Evolutionary conservation across 2,113 vertebrate species (phyloP), one percentile per base, ranked within the genome.

Genomic region (Sebastes schlegelii): DNA sequence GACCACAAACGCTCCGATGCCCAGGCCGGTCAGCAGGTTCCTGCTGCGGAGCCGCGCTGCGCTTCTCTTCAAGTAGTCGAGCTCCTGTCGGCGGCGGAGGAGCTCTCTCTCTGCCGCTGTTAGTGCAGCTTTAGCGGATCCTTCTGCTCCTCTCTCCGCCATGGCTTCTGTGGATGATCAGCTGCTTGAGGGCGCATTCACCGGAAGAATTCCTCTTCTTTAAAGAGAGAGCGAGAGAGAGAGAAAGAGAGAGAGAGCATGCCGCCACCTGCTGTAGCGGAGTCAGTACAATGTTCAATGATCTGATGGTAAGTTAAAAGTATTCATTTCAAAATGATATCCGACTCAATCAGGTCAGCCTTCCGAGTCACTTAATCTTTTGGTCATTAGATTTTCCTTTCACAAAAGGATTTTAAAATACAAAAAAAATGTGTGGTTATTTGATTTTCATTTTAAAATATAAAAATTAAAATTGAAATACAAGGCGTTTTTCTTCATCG

Each of bases 1-100:
- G 4, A 95, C 8, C 1, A 91, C 94, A 66, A 97, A 74, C 1
- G 95, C 94, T 8, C 97, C 97, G 54, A 97, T 95, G 4, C 89
- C 67, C 61, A 97, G 91, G 2, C 94, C 96, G 2, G 97, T 96
- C 19, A 96, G 3, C 16, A 88, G 34, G 90, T 97, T 97, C 21
- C 96, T 92, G 8, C 80, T 58, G 23, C 95, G 95, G 65, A 96
- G 74, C 68, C 92, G 89, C 67, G 93, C 81, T 0, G 92, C 90
- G n/a, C 95, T 87, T 7, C 91, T 93, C 74, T 90, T 91, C 83
- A 90, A 95, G 79, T 94, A 88, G 9, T 93, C 81, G 6, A 88
- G 78, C 55, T 97, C 92, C 88, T 87, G 91, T 77, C 82, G 86
- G 82, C 89, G 93, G 61, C 77, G 91, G 62, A 94, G 86, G 1